A percentile compares a stretch with the other conserved stretches of the same genome.
phyloP scores from a whole-genome alignment of 2,888 invertebrate genomes.

The Pseudanteris insignis region DNA sequence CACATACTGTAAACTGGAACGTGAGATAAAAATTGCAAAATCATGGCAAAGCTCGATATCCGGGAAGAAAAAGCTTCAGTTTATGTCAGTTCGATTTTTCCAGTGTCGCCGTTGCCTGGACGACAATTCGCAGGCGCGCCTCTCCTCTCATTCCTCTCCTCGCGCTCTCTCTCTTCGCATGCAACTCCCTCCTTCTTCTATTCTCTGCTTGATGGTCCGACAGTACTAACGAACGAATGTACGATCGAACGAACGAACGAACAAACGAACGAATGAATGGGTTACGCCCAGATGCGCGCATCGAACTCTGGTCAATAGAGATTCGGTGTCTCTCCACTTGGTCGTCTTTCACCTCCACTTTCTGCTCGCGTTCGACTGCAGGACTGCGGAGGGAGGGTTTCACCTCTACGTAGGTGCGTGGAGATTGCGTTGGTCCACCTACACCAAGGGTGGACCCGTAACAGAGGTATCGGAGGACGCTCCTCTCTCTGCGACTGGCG shows the following conservation, averaged over 20 bases:
- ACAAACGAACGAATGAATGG: too few relatives aligned
- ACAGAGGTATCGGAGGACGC: constrained; percentile 45
- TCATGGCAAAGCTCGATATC: constrained; percentile 45
- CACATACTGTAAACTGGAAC: too few relatives aligned
- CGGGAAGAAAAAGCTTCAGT: constrained; percentile 63
- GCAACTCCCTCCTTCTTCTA: constrained; percentile 43
- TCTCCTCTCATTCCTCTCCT: constrained; percentile 50
- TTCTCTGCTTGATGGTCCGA: constrained; percentile 44
- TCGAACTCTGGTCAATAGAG: constrained; percentile 67
- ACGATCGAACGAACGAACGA: too few relatives aligned
- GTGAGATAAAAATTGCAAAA: too few relatives aligned
- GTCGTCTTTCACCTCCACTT: constrained; percentile 43
- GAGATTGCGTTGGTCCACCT: constrained; percentile 68
- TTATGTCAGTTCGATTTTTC: constrained; percentile 67
- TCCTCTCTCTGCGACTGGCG: constrained; percentile 45
- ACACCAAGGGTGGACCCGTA: constrained; percentile 55
- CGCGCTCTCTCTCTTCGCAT: constrained; percentile 45
- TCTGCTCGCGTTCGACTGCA: constrained; percentile 44
- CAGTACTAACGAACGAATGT: constrained; percentile 47
- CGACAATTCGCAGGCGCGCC: constrained; percentile 67
- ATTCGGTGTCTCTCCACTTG: constrained; percentile 53
- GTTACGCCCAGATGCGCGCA: constrained; percentile 68
- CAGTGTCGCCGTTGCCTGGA: constrained; percentile 64
- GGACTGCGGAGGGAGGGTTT: constrained; percentile 49
- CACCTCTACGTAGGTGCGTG: constrained; percentile 57